A percentile compares a stretch with the other conserved stretches of the same genome.
Conservation (phyloP, 1,140 invertebrate species). For the Wiebesia pumilae region DNA sequence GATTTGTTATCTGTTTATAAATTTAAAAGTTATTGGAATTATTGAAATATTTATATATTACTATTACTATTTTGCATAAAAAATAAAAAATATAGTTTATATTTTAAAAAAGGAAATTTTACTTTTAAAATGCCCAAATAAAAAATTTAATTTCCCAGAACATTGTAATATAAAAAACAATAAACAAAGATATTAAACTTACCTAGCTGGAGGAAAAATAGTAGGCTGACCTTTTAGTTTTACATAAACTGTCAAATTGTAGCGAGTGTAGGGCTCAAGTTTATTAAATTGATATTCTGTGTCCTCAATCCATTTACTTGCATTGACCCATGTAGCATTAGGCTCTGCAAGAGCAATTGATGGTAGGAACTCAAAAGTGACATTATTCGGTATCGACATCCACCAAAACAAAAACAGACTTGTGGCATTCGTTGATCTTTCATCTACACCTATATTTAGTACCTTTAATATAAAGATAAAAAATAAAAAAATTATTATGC, state of each 20-base stretch:
- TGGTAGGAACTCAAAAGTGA: conserved; percentile 79
- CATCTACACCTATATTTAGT: conserved; percentile 75
- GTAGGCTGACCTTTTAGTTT: conserved; percentile 72
- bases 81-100: too few relatives aligned
- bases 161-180: background rate
- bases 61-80: too few relatives aligned
- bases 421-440: conserved; percentile 72
- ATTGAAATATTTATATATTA: too few relatives aligned
- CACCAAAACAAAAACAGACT: conserved; percentile 78
- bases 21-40: too few relatives aligned
- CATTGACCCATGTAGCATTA: conserved; percentile 76
- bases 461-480: conserved; percentile 24
- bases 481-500: background rate
- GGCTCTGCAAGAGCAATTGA: conserved; percentile 72
- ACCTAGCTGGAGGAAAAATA: conserved; percentile 77
- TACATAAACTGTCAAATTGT: conserved; percentile 87
- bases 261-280: conserved; percentile 82
- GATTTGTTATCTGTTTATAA: too few relatives aligned
- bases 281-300: conserved; percentile 78
- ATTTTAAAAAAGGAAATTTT: too few relatives aligned
- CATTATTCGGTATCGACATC: conserved; percentile 67
- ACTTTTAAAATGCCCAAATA: background rate
- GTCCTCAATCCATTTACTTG: conserved; percentile 75
- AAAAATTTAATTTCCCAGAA: background rate
- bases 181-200: background rate